A percentile compares a stretch with the other conserved stretches of the same genome.
Evolutionary conservation across 2,113 vertebrate genomes (phyloP).

Genomic region (Corythaeola cristata): DNA sequence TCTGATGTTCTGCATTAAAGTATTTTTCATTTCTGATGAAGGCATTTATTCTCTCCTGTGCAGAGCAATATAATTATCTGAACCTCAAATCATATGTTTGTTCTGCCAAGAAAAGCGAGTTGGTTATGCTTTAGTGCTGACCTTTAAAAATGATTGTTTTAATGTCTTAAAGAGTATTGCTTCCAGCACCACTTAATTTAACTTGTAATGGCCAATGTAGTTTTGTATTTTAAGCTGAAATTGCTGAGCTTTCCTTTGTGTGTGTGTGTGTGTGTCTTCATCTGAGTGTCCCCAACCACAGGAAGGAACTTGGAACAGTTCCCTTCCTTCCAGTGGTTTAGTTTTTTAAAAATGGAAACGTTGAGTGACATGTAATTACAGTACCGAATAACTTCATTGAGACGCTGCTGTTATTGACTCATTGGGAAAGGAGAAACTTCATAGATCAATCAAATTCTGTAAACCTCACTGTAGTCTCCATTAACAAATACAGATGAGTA

Average conservation of each 20-base stretch:
- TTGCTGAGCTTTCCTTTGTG: background rate
- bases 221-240: background rate
- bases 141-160: slow-evolving; percentile 62
- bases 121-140: slow-evolving; percentile 60
- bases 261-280: background rate
- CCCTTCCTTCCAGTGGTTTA: background rate
- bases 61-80: slow-evolving; percentile 56
- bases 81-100: slow-evolving; percentile 58
- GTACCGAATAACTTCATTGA: background rate
- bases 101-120: slow-evolving; percentile 49
- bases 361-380: background rate
- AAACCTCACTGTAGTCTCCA: background rate
- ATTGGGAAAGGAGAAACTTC: background rate
- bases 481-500: background rate
- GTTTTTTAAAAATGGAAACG: background rate
- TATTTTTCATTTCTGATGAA: slow-evolving; percentile 53
- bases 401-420: background rate
- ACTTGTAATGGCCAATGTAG: background rate
- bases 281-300: background rate
- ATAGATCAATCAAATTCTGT: background rate
- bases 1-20: slow-evolving; percentile 55
- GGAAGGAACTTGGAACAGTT: background rate
- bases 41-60: slow-evolving; percentile 54
- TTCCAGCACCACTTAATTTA: slow-evolving; percentile 59
- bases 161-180: slow-evolving; percentile 15